Evolutionary conservation across 2,113 vertebrate species (phyloP), one percentile per base, ranked within the genome.

Genomic region (Sebastes schlegelii): DNA sequence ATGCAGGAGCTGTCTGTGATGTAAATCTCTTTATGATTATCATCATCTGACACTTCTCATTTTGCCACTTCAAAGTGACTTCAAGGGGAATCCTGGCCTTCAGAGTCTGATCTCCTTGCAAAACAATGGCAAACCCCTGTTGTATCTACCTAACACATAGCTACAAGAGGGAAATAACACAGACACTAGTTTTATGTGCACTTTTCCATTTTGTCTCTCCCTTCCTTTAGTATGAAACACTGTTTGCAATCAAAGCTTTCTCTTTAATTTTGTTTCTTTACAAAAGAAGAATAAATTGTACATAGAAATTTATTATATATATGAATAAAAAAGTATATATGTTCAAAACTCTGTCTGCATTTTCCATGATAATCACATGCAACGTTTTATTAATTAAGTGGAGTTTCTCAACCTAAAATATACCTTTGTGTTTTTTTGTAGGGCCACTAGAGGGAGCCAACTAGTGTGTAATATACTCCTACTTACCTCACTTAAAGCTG

Each of bases 201-300:
- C 95, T 95, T 96, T 95, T 88, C 78, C 87, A 90, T 89, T 88
- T 84, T 86, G 71, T 86, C 82, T 88, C 78, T 83, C 90, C 81
- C 80, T 86, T 84, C 91, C 84, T 92, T 93, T 92, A 92, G 93
- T 94, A 93, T 94, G 85, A 96, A 94, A 95, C 92, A 95, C 94
- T 96, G 95, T 95, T 94, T 92, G 89, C 94, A 93, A 94, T 93
- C 92, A 92, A 92, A 94, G 87, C 86, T 88, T 91, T 93, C 87
- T 92, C 79, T 89, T 93, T 94, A 85, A 91, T 92, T 92, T 94
- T 91, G 81, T 93, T 94, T 94, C 91, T 93, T 93, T 91, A 91
- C 86, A 90, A 92, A 95, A 92, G 79, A 94, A 90, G 82, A 95
- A 93, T 92, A 93, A 95, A 95, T 95, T 96, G 95, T 96, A 96